phyloP scores from a whole-genome alignment of 2,113 vertebrate genomes.

The Cairina moschata region DNA sequence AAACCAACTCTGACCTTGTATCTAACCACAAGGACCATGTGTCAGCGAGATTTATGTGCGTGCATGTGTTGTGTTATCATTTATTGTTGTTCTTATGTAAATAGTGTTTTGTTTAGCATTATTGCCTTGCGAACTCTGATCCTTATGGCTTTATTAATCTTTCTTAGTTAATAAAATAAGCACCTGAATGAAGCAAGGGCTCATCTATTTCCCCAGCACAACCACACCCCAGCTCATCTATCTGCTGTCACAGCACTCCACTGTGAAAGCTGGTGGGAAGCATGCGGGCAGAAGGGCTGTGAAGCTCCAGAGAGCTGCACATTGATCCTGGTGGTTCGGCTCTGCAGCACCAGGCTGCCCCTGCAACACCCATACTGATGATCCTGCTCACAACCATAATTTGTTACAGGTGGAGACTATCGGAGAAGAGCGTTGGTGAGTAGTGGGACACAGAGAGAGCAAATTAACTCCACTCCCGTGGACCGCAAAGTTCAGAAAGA shows the following conservation, averaged over 20 bases:
- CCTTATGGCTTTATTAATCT: background rate
- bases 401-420: background rate
- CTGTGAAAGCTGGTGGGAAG: background rate
- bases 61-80: background rate
- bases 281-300: background rate
- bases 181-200: background rate
- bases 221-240: background rate
- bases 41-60: background rate
- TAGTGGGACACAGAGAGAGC: background rate
- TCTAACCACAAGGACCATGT: rapidly evolving
- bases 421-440: background rate
- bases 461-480: background rate
- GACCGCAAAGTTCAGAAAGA: background rate
- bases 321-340: background rate
- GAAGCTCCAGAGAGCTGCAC: background rate
- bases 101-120: background rate
- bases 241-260: background rate
- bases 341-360: background rate
- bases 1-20: background rate
- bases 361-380: rapidly evolving
- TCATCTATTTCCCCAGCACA: background rate
- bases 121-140: background rate
- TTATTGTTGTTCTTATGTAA: background rate
- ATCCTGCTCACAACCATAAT: background rate
- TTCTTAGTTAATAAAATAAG: background rate